Evolutionary conservation across 2,888 invertebrate species (phyloP), one percentile per base, ranked within the genome.

Genomic region (Eurytoma californica): DNA sequence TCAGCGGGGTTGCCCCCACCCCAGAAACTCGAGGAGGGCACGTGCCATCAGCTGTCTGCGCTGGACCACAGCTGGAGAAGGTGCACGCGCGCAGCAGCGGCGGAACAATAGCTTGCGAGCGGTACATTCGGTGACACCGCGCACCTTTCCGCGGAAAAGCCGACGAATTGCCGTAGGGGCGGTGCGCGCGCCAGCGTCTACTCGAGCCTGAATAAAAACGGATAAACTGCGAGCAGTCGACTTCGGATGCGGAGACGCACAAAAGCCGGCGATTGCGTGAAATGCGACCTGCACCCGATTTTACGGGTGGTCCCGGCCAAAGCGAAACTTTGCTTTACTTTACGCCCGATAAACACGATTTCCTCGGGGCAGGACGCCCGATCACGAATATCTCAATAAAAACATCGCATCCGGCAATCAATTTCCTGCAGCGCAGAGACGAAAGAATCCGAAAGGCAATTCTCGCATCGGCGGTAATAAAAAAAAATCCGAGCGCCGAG

Each of bases 11-110:
- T 14, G 63, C 53, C 80, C 84, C 83, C 81, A 82, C 84, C 24
- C 55, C 3, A 84, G 85, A 85, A 85, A 87, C 85, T 86, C 85
- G 85, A 85, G 82, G 83, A 86, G 86, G 88, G 87, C 89, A 89
- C 88, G 89, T 89, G 89, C 89, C 89, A 88, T 89, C 89, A 88
- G 88, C 87, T 88, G 88, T 87, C 88, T 83, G 47, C 57, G 74
- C 85, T 86, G 88, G 87, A 88, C 87, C 87, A 86, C 87, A 87
- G 87, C 86, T 87, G 87, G 84, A 72, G 84, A 84, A 87, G 86
- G 85, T 85, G 85, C 83, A 84, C 81, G 74, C 60, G 77, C 72
- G 57, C 57, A 69, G 61, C n/a, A 51, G 18, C 30, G 7, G n/a
- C 53, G 28, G 53, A 69, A 80, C 76, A 79, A 79, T 75, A 66